Evolutionary conservation across 2,797 vertebrate species (phyloP).

Genomic region (Sebastes dallii): DNA sequence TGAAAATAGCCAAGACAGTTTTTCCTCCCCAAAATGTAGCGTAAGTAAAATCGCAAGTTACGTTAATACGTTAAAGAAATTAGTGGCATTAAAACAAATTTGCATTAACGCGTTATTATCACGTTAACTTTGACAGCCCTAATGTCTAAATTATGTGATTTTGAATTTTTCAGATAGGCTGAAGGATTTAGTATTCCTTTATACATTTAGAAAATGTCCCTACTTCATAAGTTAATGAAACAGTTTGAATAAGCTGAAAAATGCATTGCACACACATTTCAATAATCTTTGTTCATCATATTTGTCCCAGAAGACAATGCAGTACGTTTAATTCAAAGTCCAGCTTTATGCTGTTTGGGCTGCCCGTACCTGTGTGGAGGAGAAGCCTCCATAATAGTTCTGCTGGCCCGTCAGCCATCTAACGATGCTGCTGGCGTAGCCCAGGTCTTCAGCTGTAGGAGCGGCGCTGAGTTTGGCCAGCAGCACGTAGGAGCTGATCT

Average conservation of each 20-base stretch:
- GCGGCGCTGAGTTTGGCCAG: slow-evolving; percentile 79
- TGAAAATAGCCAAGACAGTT: too few relatives aligned
- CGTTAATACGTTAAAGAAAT: too few relatives aligned
- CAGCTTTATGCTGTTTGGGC: too few relatives aligned
- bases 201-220: too few relatives aligned
- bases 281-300: neutral
- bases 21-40: too few relatives aligned
- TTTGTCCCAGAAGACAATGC: neutral
- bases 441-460: slow-evolving; percentile 71
- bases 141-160: neutral
- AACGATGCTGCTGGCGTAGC: slow-evolving; percentile 74
- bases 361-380: slow-evolving; percentile 86
- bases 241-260: too few relatives aligned
- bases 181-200: neutral
- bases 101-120: too few relatives aligned
- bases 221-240: too few relatives aligned
- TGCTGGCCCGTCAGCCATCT: slow-evolving; percentile 84
- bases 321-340: neutral
- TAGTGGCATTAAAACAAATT: too few relatives aligned
- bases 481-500: slow-evolving; percentile 85
- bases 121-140: too few relatives aligned
- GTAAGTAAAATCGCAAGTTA: too few relatives aligned
- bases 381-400: slow-evolving; percentile 86
- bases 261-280: neutral
- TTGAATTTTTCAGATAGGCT: neutral